Evolutionary conservation across 2,888 invertebrate species (phyloP).

Genomic region (Candidula unifasciata): DNA sequence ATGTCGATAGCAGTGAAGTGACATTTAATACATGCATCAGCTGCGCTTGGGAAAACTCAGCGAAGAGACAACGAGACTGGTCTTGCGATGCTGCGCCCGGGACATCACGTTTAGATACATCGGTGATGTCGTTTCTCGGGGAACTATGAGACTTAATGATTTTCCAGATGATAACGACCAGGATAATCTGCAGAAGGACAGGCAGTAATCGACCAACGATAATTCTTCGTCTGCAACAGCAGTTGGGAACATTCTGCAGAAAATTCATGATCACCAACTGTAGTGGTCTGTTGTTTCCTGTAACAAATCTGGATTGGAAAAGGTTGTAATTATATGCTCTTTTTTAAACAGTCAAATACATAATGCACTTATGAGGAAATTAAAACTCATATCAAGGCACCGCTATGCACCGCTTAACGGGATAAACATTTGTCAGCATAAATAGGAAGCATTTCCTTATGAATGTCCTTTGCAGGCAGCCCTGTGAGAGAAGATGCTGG

Average conservation of each 20-base stretch:
- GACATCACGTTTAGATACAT: not conserved
- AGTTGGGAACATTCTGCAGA: not conserved
- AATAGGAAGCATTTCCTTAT: too few relatives aligned
- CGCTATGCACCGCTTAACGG: too few relatives aligned
- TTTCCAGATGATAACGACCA: conserved; percentile 31
- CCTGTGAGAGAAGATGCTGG: too few relatives aligned
- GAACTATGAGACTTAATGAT: conserved; percentile 25
- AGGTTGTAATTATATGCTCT: too few relatives aligned
- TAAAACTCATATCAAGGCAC: too few relatives aligned
- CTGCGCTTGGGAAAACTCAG: not conserved
- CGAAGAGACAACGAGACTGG: not conserved
- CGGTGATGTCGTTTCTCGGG: not conserved
- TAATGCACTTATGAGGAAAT: too few relatives aligned
- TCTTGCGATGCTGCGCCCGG: not conserved
- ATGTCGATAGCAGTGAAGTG: not conserved
- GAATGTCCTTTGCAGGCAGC: too few relatives aligned
- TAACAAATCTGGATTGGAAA: too few relatives aligned
- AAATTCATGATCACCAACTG: not conserved
- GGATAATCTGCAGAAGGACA: conserved; percentile 27
- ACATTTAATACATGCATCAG: not conserved
- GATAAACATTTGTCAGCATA: too few relatives aligned
- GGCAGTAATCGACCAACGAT: not conserved
- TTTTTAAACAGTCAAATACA: too few relatives aligned
- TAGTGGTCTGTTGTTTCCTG: too few relatives aligned
- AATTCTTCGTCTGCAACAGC: conserved; percentile 12